These are phyloP conservation scores for Elaphurus davidianus DNA, from an alignment of 2,113 vertebrate species.

Conservation along the genomic window DNA sequence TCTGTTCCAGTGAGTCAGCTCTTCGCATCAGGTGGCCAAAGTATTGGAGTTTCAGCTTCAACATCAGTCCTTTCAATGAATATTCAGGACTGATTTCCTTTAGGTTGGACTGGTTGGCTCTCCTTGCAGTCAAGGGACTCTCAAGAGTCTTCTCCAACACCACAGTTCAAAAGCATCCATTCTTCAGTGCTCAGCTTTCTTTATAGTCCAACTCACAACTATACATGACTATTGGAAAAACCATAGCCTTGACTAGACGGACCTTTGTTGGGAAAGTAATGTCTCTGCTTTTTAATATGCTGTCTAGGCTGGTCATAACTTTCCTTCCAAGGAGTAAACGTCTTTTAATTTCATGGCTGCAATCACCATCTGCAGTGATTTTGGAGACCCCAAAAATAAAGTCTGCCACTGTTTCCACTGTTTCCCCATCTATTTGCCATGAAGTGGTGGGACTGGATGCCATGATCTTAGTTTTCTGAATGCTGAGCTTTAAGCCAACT, in stretches of 20 bases:
- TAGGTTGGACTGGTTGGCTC: background rate
- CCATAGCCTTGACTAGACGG: background rate
- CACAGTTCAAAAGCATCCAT: background rate
- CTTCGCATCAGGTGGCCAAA: background rate
- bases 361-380: background rate
- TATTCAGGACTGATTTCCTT: background rate
- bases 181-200: background rate
- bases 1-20: background rate
- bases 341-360: background rate
- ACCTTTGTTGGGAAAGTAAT: background rate
- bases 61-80: background rate
- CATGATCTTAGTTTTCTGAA: background rate
- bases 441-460: background rate
- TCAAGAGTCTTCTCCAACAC: background rate
- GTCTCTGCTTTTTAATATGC: background rate
- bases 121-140: background rate
- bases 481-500: background rate
- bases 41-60: background rate
- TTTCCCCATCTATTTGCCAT: background rate
- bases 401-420: background rate
- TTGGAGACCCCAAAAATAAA: background rate
- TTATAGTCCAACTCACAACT: background rate
- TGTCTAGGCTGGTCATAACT: background rate
- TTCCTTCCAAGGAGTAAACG: background rate
- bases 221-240: background rate